Conservation (phyloP, 2,888 invertebrate genomes). For the Ernsta delagoae region DNA sequence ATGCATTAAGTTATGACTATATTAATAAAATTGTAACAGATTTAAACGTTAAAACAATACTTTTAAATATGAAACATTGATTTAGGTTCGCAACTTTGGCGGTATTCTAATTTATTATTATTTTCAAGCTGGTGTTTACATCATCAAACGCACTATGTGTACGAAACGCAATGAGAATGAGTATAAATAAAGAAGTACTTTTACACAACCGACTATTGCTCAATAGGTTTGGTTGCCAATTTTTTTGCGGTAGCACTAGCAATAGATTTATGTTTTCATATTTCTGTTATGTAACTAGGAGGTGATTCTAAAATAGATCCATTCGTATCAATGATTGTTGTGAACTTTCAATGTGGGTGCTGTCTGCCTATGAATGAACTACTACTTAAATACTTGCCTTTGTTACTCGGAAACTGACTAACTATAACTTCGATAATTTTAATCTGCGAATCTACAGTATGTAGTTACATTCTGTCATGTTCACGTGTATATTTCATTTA, state of each 20-base stretch:
- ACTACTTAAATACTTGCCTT: not conserved
- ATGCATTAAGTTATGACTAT: too few relatives aligned
- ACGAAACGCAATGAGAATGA: not conserved
- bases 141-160: too few relatives aligned
- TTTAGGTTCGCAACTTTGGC: too few relatives aligned
- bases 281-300: not conserved
- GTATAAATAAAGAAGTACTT: not conserved
- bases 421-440: too few relatives aligned
- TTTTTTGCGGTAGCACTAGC: not conserved
- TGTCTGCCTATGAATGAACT: not conserved
- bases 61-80: too few relatives aligned
- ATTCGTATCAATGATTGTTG: not conserved
- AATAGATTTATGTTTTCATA: not conserved
- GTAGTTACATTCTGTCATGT: too few relatives aligned
- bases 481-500: too few relatives aligned
- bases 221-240: not conserved
- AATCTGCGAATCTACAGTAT: too few relatives aligned
- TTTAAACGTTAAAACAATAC: too few relatives aligned
- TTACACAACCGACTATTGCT: not conserved
- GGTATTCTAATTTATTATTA: too few relatives aligned
- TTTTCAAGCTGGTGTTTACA: too few relatives aligned
- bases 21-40: too few relatives aligned
- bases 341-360: not conserved
- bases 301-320: not conserved
- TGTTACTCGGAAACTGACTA: not conserved